A percentile compares a stretch with the other conserved stretches of the same genome.
These are phyloP conservation scores for Neoarius graeffei DNA, from an alignment of 2,113 vertebrate genomes.

Conservation along the genomic window DNA sequence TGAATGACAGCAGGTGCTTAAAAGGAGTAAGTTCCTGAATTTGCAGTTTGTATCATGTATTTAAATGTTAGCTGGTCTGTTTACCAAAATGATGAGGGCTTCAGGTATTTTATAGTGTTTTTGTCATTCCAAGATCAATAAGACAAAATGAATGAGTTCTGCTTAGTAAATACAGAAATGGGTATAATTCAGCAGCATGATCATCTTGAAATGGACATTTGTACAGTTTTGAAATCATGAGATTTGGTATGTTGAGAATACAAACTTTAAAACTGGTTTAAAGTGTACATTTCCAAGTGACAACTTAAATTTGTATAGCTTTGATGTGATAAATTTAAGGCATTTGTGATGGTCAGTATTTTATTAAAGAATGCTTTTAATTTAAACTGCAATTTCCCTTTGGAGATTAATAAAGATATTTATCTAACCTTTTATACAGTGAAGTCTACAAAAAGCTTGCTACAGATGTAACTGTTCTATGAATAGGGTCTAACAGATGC, in stretches of 20 bases:
- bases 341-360: neutral
- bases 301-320: neutral
- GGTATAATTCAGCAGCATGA: neutral
- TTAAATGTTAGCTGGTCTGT: neutral
- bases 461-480: neutral
- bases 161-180: neutral
- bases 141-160: neutral
- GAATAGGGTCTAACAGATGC: neutral
- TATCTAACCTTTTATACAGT: neutral
- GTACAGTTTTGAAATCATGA: neutral
- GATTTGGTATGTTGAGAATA: neutral
- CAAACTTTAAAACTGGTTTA: neutral
- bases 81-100: neutral
- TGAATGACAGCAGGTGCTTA: neutral
- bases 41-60: neutral
- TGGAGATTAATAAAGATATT: no score
- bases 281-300: neutral
- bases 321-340: neutral
- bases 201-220: neutral
- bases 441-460: neutral
- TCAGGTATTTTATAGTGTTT: neutral
- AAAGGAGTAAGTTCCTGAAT: neutral
- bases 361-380: neutral
- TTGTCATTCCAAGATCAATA: neutral
- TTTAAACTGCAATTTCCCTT: no score